phyloP scores from a whole-genome alignment of 1,140 invertebrate genomes.

The Mesaphorura yosii region DNA sequence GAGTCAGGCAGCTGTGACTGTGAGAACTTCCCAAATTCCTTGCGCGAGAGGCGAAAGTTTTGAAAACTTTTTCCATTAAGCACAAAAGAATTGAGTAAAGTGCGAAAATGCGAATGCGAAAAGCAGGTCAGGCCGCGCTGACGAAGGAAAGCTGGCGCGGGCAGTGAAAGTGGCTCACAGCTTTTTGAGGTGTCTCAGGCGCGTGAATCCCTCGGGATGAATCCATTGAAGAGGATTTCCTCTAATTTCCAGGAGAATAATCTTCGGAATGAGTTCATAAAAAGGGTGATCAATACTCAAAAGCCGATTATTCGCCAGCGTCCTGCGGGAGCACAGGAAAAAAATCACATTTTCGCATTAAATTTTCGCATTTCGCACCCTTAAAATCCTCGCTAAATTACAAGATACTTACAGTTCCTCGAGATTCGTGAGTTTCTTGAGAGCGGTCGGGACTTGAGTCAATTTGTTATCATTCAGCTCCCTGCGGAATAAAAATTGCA shows the following conservation, averaged over 20 bases:
- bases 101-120: neutral
- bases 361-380: too few relatives aligned
- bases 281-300: constrained; percentile 20
- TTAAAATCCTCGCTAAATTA: too few relatives aligned
- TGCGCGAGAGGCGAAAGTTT: constrained; percentile 4
- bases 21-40: too few relatives aligned
- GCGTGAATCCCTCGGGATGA: constrained; percentile 26
- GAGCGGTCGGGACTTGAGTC: constrained; percentile 50
- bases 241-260: constrained; percentile 21
- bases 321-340: constrained; percentile 14
- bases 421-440: constrained; percentile 49
- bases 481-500: constrained; percentile 35
- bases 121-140: too few relatives aligned
- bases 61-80: neutral
- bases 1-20: too few relatives aligned
- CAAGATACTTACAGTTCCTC: constrained; percentile 56
- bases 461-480: constrained; percentile 63
- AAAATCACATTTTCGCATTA: neutral
- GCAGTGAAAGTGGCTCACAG: constrained; percentile 17
- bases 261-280: constrained; percentile 14
- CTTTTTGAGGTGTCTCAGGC: constrained; percentile 22
- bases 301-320: constrained; percentile 28
- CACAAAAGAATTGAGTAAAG: neutral
- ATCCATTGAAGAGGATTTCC: constrained; percentile 27
- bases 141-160: neutral